Evolutionary conservation across 2,888 invertebrate species (phyloP).

Genomic region (Ceriagrion tenellum): DNA sequence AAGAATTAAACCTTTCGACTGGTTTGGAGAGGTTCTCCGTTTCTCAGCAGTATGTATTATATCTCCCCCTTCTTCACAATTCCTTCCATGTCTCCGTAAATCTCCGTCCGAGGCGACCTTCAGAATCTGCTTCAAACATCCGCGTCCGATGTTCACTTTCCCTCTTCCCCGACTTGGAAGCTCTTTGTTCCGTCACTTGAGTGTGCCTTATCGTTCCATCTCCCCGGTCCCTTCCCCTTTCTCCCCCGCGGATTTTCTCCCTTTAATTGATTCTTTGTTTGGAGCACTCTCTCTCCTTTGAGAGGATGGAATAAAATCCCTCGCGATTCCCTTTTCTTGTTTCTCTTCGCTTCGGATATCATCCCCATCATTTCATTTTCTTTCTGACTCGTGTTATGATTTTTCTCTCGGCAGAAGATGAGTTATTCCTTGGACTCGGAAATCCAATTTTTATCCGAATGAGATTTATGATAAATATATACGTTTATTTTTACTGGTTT

Average conservation of each 20-base stretch:
- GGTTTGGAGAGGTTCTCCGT: not conserved
- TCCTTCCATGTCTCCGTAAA: not conserved
- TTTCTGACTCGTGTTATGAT: no score
- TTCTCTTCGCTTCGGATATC: not conserved
- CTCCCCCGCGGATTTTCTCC: not conserved
- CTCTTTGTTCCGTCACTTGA: conserved; percentile 3
- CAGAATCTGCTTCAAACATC: conserved; percentile 9
- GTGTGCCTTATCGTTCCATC: conserved; percentile 2
- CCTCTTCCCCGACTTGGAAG: not conserved
- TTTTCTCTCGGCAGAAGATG: no score
- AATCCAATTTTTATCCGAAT: no score
- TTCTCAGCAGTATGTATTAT: not conserved
- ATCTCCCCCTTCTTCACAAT: not conserved
- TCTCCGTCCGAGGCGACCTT: not conserved
- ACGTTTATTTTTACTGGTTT: no score
- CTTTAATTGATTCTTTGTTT: conserved; percentile 28
- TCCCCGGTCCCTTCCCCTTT: not conserved
- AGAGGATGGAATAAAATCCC: not conserved
- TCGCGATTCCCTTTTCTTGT: not conserved
- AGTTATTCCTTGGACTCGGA: no score
- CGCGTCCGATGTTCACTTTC: not conserved
- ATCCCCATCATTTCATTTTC: no score
- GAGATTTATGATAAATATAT: no score
- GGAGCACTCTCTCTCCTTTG: not conserved
- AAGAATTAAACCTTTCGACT: not conserved